phyloP scores from a whole-genome alignment of 2,888 invertebrate species.

The Cistogaster globosa region DNA sequence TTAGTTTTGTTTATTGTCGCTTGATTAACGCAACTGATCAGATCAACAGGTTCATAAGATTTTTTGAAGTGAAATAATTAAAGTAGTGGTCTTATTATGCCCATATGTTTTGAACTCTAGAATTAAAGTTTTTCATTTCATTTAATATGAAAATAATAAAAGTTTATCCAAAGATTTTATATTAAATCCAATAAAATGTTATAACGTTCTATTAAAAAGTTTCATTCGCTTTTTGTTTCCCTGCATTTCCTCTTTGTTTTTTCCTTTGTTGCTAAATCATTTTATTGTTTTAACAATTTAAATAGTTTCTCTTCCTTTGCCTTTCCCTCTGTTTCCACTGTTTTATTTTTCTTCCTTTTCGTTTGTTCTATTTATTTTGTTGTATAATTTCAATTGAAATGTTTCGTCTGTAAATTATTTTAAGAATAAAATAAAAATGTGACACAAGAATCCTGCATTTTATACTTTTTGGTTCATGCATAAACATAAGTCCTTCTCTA shows the following conservation, averaged over 20 bases:
- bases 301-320: neutral
- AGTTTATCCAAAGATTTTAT: neutral
- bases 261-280: neutral
- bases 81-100: too few species aligned
- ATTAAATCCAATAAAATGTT: too few species aligned
- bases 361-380: conserved; percentile 38
- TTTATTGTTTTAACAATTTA: conserved; percentile 4
- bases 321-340: neutral
- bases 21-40: too few species aligned
- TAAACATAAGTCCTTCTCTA: neutral
- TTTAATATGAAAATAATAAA: too few species aligned
- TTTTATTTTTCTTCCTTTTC: neutral
- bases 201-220: too few species aligned
- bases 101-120: too few species aligned
- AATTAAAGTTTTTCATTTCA: too few species aligned
- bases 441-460: conserved; percentile 23
- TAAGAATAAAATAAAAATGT: conserved; percentile 6
- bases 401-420: conserved; percentile 25
- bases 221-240: neutral
- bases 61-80: too few species aligned
- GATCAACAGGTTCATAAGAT: too few species aligned
- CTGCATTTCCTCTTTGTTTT: conserved; percentile 25
- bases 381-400: conserved; percentile 55
- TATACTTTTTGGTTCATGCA: conserved; percentile 44
- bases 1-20: too few species aligned